These are phyloP conservation scores for Phainopepla nitens DNA, from an alignment of 2,113 vertebrate species.

Conservation along the genomic window DNA sequence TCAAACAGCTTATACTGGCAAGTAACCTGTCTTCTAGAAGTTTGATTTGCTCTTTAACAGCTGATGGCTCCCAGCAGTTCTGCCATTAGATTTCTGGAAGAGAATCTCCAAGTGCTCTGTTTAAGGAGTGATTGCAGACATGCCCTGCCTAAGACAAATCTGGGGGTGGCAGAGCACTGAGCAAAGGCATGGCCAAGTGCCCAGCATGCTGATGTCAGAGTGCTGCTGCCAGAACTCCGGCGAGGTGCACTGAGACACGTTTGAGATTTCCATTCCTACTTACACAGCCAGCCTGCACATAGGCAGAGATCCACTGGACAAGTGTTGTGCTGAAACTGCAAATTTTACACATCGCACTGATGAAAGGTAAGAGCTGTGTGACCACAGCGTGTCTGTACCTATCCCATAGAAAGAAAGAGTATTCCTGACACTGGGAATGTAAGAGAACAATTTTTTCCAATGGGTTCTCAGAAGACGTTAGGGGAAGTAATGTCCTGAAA, in stretches of 20 bases:
- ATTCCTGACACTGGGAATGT: neutral
- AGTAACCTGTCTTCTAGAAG: neutral
- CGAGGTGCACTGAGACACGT: neutral
- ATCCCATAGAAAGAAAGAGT: neutral
- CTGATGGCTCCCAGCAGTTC: neutral
- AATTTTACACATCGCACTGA: neutral
- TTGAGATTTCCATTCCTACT: neutral
- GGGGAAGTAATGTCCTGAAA: neutral
- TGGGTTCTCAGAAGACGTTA: neutral
- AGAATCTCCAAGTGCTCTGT: neutral
- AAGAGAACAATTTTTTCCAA: neutral
- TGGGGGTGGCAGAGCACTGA: neutral
- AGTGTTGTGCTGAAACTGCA: neutral
- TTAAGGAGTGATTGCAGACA: neutral
- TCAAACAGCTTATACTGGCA: neutral
- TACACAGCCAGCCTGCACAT: rapidly evolving
- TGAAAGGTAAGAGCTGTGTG: neutral
- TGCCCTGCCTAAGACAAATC: neutral
- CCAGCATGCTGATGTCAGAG: rapidly evolving
- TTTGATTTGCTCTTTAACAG: neutral
- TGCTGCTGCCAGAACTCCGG: neutral
- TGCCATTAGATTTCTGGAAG: neutral
- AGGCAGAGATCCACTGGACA: neutral
- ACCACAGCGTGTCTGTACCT: neutral
- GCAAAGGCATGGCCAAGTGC: neutral